Base-by-base conservation (phyloP, 2,888 invertebrate species). In the Spilarctia lutea region DNA sequence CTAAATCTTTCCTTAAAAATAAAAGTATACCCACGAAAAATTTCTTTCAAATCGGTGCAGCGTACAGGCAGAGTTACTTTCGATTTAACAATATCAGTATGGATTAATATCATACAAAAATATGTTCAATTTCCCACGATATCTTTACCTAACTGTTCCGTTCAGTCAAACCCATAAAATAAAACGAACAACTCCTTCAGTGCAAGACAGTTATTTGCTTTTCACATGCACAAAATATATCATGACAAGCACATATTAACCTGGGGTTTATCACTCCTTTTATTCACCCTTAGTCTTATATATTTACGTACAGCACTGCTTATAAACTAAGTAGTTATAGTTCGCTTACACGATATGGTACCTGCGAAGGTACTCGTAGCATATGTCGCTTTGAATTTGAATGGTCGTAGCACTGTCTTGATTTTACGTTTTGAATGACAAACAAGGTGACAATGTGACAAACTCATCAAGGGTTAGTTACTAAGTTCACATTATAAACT, bases 171-270 rank as follows among this genome's bases (percentile, higher is more conserved):
- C 71, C 7, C 45, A 79, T 82, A 81, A 78, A 75, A 78, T 76
- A 72, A 79, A 77, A 84, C 75, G 73, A 81, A 84, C 84, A 77
- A 76, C 83, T 84, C 84, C 78, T 82, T 84, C 75, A 81, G 67
- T 60, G 42, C 71, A 71, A 75, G 74, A 82, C 78, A 71, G 72
- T 83, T 76, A 83, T 84, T 68, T 71, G 27, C 63, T 30, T 24
- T 67, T 13, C 52, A 84, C 85, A 83, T 83, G 84, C 83, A 80
- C 67, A 72, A 67, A 67, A 68, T 71, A 72, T 52, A 76, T 79
- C 84, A 82, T 84, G 84, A 81, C 79, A 75, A 78, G 73, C 66
- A 70, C 65, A 71, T 83, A 84, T 85, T 76, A 83, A 27, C 33
- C 35, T 18, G 35, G 56, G 65, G 30, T 56, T 74, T 73, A 76